phyloP scores from a whole-genome alignment of 2,888 invertebrate species.

The Drosophila austrosaltans region DNA sequence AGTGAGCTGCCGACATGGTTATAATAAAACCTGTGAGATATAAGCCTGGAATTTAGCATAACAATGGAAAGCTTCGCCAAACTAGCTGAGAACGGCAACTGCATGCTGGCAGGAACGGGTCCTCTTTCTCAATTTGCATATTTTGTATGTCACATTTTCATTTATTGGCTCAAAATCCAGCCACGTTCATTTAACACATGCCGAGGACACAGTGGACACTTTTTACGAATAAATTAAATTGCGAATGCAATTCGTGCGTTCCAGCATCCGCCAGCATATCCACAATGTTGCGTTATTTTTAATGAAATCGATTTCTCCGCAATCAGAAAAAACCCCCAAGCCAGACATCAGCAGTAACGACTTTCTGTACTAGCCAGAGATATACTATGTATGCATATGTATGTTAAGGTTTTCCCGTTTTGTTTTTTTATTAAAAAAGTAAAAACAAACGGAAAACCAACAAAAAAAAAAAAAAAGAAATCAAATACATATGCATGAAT shows the following conservation, averaged over 20 bases:
- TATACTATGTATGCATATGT: slow-evolving; percentile 9
- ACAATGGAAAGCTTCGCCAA: slow-evolving; percentile 41
- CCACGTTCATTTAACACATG: slow-evolving; percentile 60
- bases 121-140: slow-evolving; percentile 52
- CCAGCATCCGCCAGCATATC: slow-evolving; percentile 23
- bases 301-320: slow-evolving; percentile 49
- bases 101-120: not conserved
- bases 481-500: slow-evolving; percentile 12
- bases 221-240: slow-evolving; percentile 60
- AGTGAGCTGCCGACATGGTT: slow-evolving; percentile 18
- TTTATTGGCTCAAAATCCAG: slow-evolving; percentile 58
- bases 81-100: not conserved
- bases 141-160: slow-evolving; percentile 58
- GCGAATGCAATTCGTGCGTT: slow-evolving; percentile 53
- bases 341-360: slow-evolving; percentile 7
- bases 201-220: slow-evolving; percentile 31
- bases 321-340: slow-evolving; percentile 17
- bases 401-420: not conserved
- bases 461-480: slow-evolving; percentile 9
- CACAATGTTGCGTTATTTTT: slow-evolving; percentile 52
- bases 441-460: not conserved
- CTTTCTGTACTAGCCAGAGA: not conserved
- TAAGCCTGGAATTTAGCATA: slow-evolving; percentile 57
- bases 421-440: slow-evolving; percentile 18
- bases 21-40: slow-evolving; percentile 60